A percentile compares a stretch with the other conserved stretches of the same genome.
Evolutionary conservation across 2,797 vertebrate species (phyloP).

Genomic region (Intellagama lesueurii): DNA sequence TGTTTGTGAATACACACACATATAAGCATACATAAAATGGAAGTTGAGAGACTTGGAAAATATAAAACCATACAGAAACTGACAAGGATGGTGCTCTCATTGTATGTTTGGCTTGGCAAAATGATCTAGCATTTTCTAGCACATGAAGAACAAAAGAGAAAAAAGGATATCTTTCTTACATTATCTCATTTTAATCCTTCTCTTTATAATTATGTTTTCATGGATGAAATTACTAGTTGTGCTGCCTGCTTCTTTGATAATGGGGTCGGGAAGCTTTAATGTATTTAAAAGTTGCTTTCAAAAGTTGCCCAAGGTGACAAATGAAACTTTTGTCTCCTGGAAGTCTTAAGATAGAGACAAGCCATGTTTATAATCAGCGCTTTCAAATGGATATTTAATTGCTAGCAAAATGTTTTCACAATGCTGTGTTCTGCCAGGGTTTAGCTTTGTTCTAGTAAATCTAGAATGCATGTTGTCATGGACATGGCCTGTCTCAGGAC

Average conservation of each 20-base stretch:
- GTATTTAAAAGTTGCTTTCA: slow-evolving; percentile 12
- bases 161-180: background rate
- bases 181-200: slow-evolving; percentile 10
- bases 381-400: background rate
- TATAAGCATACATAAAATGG: background rate
- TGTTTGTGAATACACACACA: background rate
- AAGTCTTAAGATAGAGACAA: background rate
- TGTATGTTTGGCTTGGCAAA: slow-evolving; percentile 1
- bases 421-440: background rate
- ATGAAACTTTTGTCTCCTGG: background rate
- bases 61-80: background rate
- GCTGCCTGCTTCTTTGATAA: slow-evolving; percentile 26
- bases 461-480: background rate
- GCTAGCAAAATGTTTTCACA: background rate
- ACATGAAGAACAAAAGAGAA: background rate
- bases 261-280: slow-evolving; percentile 9
- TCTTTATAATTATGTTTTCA: slow-evolving; percentile 31
- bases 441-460: background rate
- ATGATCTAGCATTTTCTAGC: background rate
- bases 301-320: slow-evolving; percentile 17
- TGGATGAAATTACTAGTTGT: slow-evolving; percentile 24
- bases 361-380: background rate
- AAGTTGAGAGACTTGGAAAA: background rate
- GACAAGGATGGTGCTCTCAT: background rate
- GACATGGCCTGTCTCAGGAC: too few species aligned